Conservation (phyloP, 1,140 invertebrate species). For the Diploscapter pachys region DNA sequence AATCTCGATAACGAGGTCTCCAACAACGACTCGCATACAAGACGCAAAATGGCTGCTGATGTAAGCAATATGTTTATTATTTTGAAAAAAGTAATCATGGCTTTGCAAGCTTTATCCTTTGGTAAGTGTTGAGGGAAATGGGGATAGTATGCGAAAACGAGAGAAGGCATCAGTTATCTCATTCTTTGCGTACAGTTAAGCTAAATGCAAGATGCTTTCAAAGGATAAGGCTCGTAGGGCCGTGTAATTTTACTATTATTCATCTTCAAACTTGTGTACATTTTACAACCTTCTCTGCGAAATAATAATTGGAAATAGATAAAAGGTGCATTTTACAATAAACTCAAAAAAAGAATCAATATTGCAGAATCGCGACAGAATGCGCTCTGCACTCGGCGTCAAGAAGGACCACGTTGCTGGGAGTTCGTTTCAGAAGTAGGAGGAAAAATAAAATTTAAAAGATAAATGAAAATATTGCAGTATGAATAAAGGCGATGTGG, state of each 20-base stretch:
- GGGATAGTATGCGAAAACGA: too few relatives aligned
- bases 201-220: conserved; percentile 41
- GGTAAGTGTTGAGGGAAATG: too few relatives aligned
- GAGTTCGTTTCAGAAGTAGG: conserved; percentile 31
- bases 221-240: neutral
- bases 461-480: conserved; percentile 14
- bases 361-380: conserved; percentile 38
- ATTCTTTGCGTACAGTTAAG: too few relatives aligned
- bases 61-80: too few relatives aligned
- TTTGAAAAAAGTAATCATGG: too few relatives aligned
- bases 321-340: conserved; percentile 27
- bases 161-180: too few relatives aligned
- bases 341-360: neutral
- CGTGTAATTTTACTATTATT: too few relatives aligned
- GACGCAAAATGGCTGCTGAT: conserved; percentile 29
- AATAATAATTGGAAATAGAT: too few relatives aligned
- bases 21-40: conserved; percentile 45
- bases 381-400: conserved; percentile 51
- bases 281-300: too few relatives aligned
- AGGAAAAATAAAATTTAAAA: conserved; percentile 1
- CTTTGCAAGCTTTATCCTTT: too few relatives aligned
- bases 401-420: conserved; percentile 52
- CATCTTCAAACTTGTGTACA: too few relatives aligned
- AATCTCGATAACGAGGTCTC: conserved; percentile 53
- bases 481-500: conserved; percentile 43